Base-by-base conservation (phyloP, 1,140 invertebrate species). In the Drosophila mojavensis region DNA sequence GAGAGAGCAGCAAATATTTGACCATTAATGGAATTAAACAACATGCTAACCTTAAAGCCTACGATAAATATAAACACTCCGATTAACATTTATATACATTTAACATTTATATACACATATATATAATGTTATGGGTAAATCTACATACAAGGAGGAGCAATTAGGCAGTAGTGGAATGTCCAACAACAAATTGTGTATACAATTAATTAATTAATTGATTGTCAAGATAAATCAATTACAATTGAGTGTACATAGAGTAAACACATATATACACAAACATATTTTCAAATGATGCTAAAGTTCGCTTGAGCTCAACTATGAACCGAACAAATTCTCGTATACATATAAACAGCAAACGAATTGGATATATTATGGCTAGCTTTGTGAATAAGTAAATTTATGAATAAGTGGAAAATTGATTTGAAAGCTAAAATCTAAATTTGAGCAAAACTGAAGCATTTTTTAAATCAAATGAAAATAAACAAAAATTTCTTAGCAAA, bases 161-260 rank as follows among this genome's bases (percentile, higher is more conserved):
- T 1, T 24, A 24, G 1, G 17, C 2, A 24, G 20, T 24, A 24
- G 28, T 39, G 3, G 11, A 39, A 39, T 39, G 36, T 4, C 26
- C 26, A 24, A 17, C 17, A 47, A 53, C n/a, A 60, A 51, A 60
- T 24, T 70, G 30, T 30, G 41, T 5, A 30, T n/a, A 45, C 17
- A 65, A 59, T 53, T 53, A 71, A 72, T 72, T 48, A 53, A 72
- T 72, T 66, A 72, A 59, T 59, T 59, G 48, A 33, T 17, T 17
- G 41, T 48, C 50, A 45, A 48, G 30, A 48, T 48, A 50, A 55
- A 55, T 65, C 33, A 28, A 56, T 70, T 64, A 47, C 33, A 43
- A 3, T 17, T 39, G 20, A 13, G 4, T 15, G 17, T 28, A 2
- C 4, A 30, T 28, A n/a, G 24, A 20, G 17, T 2, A 15, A 43